Percentiles rank a stretch among this genome's conserved stretches.
Evolutionary conservation across 1,140 invertebrate species (phyloP).

Genomic region (Heterodera carotae): DNA sequence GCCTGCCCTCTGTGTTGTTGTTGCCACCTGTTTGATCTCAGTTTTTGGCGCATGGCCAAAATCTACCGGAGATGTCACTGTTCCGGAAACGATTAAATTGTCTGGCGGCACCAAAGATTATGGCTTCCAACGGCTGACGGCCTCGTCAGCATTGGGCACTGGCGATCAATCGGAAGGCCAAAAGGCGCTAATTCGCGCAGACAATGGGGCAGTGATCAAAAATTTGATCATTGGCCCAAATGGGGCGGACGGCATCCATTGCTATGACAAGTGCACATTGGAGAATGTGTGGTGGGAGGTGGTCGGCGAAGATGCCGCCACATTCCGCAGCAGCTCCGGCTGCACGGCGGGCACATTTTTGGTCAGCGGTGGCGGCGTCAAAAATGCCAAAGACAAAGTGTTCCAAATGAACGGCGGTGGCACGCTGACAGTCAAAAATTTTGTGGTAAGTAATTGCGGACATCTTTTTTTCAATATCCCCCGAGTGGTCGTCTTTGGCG

Average conservation of each 20-base stretch:
- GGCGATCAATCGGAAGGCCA: conserved; percentile 22
- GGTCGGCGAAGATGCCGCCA: conserved; percentile 33
- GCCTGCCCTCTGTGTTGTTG: no score
- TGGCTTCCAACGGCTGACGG: no score
- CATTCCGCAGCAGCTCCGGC: conserved; percentile 11
- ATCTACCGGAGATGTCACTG: no score
- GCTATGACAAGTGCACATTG: conserved; percentile 28
- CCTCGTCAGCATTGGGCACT: neutral
- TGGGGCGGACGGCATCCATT: conserved; percentile 31
- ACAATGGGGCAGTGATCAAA: conserved; percentile 8
- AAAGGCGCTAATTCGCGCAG: conserved; percentile 15
- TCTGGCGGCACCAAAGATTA: no score
- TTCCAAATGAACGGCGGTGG: conserved; percentile 33
- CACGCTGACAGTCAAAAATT: conserved; percentile 27
- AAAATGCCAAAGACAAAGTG: conserved; percentile 26
- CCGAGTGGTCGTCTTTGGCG: no score
- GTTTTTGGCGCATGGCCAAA: no score
- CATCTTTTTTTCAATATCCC: no score
- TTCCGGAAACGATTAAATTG: no score
- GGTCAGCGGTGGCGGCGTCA: conserved; percentile 16
- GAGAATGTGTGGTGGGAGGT: conserved; percentile 32
- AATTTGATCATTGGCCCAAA: conserved; percentile 26
- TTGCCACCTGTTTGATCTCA: no score
- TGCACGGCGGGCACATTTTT: neutral
- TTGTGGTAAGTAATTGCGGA: conserved; percentile 17